Conservation (phyloP, 1,140 invertebrate genomes). For the Trichonephila inaurata region DNA sequence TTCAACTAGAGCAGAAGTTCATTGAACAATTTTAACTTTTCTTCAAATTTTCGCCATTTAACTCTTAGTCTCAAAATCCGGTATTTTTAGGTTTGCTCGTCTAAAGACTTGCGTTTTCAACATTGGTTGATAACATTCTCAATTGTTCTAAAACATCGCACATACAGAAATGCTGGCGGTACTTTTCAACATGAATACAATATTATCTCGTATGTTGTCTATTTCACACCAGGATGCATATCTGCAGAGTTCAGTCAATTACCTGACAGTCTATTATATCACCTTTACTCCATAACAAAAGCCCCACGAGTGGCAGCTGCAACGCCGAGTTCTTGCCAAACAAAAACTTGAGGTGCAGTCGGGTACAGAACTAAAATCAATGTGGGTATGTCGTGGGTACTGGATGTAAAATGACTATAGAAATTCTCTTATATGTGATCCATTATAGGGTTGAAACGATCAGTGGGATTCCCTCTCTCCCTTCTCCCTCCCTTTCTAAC, state of each 20-base stretch:
- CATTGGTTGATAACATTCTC: too few relatives aligned
- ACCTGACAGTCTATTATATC: constrained; percentile 46
- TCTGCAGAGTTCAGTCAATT: constrained; percentile 47
- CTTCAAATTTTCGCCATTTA: not conserved
- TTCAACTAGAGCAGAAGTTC: too few relatives aligned
- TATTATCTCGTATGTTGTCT: too few relatives aligned
- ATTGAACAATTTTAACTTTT: not conserved
- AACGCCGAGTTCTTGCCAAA: not conserved
- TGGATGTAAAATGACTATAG: constrained; percentile 28
- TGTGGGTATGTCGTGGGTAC: constrained; percentile 24
- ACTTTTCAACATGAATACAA: too few relatives aligned
- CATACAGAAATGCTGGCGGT: too few relatives aligned
- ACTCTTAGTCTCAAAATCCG: too few relatives aligned
- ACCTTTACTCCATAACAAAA: constrained; percentile 15
- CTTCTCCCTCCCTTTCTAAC: constrained; percentile 5
- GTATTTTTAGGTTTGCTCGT: too few relatives aligned
- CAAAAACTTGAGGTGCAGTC: not conserved
- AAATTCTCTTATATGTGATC: not conserved
- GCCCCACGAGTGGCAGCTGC: constrained; percentile 24
- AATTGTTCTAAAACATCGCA: too few relatives aligned
- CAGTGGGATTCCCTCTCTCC: constrained; percentile 38
- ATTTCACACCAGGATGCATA: not conserved
- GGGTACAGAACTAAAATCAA: constrained; percentile 25
- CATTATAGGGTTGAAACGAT: constrained; percentile 36
- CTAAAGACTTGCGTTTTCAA: too few relatives aligned